Evolutionary conservation across 2,888 invertebrate genomes (phyloP).

Genomic region (Leucoma salicis): DNA sequence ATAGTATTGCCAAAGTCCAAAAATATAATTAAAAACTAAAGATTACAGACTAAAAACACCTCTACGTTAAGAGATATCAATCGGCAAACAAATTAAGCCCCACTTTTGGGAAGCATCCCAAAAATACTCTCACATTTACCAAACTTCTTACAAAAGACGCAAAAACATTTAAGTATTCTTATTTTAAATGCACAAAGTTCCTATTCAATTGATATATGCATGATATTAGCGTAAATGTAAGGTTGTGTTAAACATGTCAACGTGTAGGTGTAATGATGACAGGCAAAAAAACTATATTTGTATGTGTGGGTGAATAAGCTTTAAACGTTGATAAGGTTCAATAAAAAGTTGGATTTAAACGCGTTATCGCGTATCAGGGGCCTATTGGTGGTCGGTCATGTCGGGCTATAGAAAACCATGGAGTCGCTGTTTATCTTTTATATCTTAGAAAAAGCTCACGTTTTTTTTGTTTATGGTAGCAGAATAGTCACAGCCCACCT

Average conservation of each 20-base stretch:
- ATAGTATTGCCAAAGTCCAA: neutral
- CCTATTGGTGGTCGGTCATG: conserved; percentile 54
- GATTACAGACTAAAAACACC: conserved; percentile 26
- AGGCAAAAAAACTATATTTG: conserved; percentile 29
- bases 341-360: conserved; percentile 75
- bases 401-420: conserved; percentile 21
- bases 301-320: conserved; percentile 61
- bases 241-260: conserved; percentile 14
- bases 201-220: conserved; percentile 13
- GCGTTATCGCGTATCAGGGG: conserved; percentile 58
- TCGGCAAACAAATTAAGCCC: conserved; percentile 40
- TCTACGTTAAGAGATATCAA: conserved; percentile 43
- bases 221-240: neutral
- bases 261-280: conserved; percentile 31
- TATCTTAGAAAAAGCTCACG: too few species aligned
- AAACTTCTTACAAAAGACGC: neutral
- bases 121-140: conserved; percentile 34
- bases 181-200: neutral
- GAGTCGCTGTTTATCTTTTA: conserved; percentile 28
- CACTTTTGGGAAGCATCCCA: conserved; percentile 43
- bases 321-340: conserved; percentile 60
- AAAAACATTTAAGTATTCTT: conserved; percentile 4
- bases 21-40: neutral
- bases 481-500: too few species aligned
- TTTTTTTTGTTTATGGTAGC: too few species aligned